Conservation (phyloP, 2,888 invertebrate genomes). For the Nesidiocoris tenuis region DNA sequence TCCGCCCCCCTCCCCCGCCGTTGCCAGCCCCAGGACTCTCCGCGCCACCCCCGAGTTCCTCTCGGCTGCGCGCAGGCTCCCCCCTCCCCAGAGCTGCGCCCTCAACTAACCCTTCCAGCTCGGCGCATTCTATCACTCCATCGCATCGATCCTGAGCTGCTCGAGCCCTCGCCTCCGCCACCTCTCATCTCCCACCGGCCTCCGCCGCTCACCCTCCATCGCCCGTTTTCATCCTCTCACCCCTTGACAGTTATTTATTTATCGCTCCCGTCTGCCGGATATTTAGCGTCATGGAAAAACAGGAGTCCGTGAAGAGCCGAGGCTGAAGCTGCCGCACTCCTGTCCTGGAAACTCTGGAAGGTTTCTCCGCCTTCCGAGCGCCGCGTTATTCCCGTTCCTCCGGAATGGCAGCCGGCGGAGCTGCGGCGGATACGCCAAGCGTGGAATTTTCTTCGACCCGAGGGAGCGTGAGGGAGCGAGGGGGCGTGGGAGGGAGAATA, state of each 20-base stretch:
- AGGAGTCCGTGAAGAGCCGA: conserved; percentile 9
- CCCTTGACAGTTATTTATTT: conserved; percentile 45
- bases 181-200: conserved; percentile 49
- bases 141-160: conserved; percentile 36
- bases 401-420: background rate
- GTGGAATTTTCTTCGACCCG: background rate
- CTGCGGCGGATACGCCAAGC: background rate
- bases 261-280: conserved; percentile 35
- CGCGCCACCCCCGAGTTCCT: background rate
- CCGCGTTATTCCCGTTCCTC: conserved; percentile 29
- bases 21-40: background rate
- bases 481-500: too few relatives aligned
- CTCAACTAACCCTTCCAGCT: conserved; percentile 26
- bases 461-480: background rate
- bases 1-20: background rate
- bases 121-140: conserved; percentile 52
- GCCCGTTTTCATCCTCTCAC: conserved; percentile 22
- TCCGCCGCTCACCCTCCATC: conserved; percentile 48
- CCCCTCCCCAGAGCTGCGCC: conserved; percentile 17
- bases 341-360: conserved; percentile 9
- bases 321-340: conserved; percentile 18
- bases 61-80: conserved; percentile 24
- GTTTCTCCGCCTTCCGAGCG: conserved; percentile 8
- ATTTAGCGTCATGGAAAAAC: conserved; percentile 33
- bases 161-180: conserved; percentile 10